Percentiles rank a stretch among this genome's conserved stretches.
These are phyloP conservation scores for Peromyscus polionotus DNA, from an alignment of 2,113 vertebrate genomes.

Conservation along the genomic window DNA sequence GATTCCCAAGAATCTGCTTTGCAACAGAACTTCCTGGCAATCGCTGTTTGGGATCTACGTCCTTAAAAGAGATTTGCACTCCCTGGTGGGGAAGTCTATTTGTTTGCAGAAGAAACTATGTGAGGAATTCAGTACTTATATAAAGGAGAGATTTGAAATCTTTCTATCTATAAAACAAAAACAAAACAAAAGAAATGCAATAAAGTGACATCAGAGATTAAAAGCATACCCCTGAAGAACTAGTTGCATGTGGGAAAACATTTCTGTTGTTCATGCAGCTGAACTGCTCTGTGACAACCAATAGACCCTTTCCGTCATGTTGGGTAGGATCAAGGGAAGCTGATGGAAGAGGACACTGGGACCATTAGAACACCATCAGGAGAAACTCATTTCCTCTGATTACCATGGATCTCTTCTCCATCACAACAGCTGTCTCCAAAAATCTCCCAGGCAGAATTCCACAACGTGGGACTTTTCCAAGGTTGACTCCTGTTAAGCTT, in stretches of 20 bases:
- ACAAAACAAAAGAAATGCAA: background rate
- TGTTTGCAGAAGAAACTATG: background rate
- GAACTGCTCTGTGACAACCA: background rate
- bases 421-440: background rate
- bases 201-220: background rate
- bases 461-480: background rate
- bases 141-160: background rate
- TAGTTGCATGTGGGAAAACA: background rate
- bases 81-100: background rate
- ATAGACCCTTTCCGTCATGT: background rate
- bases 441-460: background rate
- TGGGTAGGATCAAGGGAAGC: background rate
- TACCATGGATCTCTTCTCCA: background rate
- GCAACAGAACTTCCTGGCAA: background rate
- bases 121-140: background rate
- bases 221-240: background rate
- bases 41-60: background rate
- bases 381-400: background rate
- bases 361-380: background rate
- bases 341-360: background rate
- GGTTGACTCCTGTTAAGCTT: too few species aligned
- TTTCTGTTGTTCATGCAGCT: too few species aligned
- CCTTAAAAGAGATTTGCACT: background rate
- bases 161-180: background rate
- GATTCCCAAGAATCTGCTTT: background rate